phyloP scores from a whole-genome alignment of 2,113 vertebrate genomes.

The Falco punctatus region DNA sequence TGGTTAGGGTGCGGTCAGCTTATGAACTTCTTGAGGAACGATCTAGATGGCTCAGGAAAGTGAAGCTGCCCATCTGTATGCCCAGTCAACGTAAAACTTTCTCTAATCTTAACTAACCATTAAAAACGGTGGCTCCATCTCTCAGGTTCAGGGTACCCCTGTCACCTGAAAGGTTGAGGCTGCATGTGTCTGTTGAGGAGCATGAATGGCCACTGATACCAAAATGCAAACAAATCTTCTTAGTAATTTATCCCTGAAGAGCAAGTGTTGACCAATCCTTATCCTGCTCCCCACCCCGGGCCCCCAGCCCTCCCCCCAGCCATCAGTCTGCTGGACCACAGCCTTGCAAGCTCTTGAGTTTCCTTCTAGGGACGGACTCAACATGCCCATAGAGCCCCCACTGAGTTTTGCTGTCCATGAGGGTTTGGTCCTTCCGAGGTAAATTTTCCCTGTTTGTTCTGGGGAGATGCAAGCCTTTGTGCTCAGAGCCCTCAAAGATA shows the following conservation, averaged over 20 bases:
- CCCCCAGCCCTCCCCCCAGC: no score
- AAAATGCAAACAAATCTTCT: background rate
- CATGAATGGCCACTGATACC: background rate
- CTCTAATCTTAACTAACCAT: background rate
- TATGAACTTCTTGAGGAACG: background rate
- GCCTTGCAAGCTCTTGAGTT: background rate
- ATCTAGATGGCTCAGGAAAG: background rate
- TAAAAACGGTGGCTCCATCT: background rate
- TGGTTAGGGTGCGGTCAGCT: background rate
- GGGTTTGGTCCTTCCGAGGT: background rate
- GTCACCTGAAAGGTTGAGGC: background rate
- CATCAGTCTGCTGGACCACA: background rate
- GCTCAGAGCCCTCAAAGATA: background rate
- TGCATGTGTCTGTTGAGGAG: background rate
- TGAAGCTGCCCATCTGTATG: background rate
- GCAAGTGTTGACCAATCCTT: background rate
- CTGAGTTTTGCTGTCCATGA: background rate
- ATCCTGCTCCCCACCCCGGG: no score
- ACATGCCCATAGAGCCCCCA: fast-evolving
- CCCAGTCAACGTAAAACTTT: background rate
- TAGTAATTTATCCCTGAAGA: background rate
- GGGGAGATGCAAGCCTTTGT: background rate
- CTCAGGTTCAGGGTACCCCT: background rate
- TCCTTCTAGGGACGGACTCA: background rate
- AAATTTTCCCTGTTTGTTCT: background rate